These are phyloP conservation scores for zebrafish (Danio rerio) DNA, from an alignment of 2,113 vertebrate species.

Conservation along the genomic window GRCz12tu NC_133194.1:28487001-28487500, in stretches of 20 bases:
- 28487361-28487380: slow-evolving; percentile 96
- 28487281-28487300: neutral
- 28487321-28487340: slow-evolving; percentile 89
- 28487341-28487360: slow-evolving; percentile 99
- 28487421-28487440: slow-evolving; percentile 85
- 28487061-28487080: neutral
- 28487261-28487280: neutral
- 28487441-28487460: slow-evolving; percentile 84
- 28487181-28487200: neutral
- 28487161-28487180: neutral
- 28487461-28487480: slow-evolving; percentile 80
- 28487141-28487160: neutral
- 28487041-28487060: neutral
- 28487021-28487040: slow-evolving; percentile 23
- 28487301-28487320: slow-evolving; percentile 14
- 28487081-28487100: neutral
- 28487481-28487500: neutral
- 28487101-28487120: neutral
- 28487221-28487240: neutral
- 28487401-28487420: slow-evolving; percentile 98
- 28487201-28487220: neutral
- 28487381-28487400: slow-evolving; percentile 98
- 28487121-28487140: neutral
- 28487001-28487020: neutral
- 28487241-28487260: slow-evolving; percentile 1